Evolutionary conservation across 2,888 invertebrate species (phyloP).

Genomic region (Asteroscopus sphinx): DNA sequence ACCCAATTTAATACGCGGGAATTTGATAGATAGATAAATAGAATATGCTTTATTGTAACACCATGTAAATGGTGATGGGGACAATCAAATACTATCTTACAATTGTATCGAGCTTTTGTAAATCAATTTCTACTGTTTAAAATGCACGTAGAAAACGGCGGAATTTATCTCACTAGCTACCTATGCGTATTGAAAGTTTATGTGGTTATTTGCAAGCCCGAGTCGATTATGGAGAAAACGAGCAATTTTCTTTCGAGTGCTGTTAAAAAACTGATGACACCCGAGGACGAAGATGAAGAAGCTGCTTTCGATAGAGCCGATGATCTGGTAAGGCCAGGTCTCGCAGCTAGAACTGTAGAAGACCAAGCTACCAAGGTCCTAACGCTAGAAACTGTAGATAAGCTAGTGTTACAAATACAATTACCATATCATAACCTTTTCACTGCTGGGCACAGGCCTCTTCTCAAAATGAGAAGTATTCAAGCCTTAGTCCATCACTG

Average conservation of each 20-base stretch:
- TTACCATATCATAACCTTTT: too few relatives aligned
- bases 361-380: constrained; percentile 3
- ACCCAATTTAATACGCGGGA: too few relatives aligned
- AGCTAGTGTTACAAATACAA: constrained; percentile 22
- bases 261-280: constrained; percentile 87
- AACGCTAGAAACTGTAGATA: constrained; percentile 32
- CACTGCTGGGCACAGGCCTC: too few relatives aligned
- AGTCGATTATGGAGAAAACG: constrained; percentile 90
- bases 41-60: too few relatives aligned
- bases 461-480: too few relatives aligned
- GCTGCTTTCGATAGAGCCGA: constrained; percentile 92
- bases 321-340: constrained; percentile 91
- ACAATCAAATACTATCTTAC: constrained; percentile 1
- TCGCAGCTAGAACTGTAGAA: constrained; percentile 26
- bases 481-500: too few relatives aligned
- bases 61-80: too few relatives aligned
- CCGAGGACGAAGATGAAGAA: constrained; percentile 88
- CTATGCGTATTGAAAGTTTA: constrained; percentile 20
- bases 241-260: constrained; percentile 86
- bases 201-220: constrained; percentile 88
- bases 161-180: not conserved
- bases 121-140: not conserved
- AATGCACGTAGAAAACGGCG: not conserved
- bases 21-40: too few relatives aligned
- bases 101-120: not conserved